Evolutionary conservation across 64 coral and sea anemone species (phyloP), one percentile per base, ranked within the genome.

Genomic region (Anthopleura sola): DNA sequence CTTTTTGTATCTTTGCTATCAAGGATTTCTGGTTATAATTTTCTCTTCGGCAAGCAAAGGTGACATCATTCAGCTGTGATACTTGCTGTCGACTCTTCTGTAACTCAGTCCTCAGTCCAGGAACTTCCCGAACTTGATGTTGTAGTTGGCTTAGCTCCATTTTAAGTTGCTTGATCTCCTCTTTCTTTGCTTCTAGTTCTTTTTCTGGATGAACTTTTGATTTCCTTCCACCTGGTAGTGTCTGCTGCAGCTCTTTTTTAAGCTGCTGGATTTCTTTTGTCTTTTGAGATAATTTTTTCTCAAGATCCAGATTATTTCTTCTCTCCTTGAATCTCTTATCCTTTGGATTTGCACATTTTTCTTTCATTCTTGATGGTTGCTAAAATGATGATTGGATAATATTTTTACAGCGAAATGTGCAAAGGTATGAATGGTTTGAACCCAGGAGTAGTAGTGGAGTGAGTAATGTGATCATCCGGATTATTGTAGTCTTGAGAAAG

Each of bases 181-280:
- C 78, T 84, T 92, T 86, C 58, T 92, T 96, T 83, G 60, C 58
- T 87, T 92, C 90, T 53, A 92, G 33, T n/a, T 87, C 85, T 60
- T 83, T 92, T 32, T 92, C 78, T 56, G 55, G 55, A 11, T 83
- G 20, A 48, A 23, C 76, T 34, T 71, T 71, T 12, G 66, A 71
- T 32, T 71, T 71, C 12, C 34, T 71, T 28, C 66, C 66, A 34
- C 26, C 66, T 34, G 5, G 66, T 32, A 14, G 13, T 33, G 29
- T 15, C 38, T 79, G 75, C 75, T 77, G 34, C 20, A 79, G 37
- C 11, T 79, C 76, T 48, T 23, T 79, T 23, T 79, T 38, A 40
- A 79, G 76, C 15, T 79, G n/a, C 37, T 79, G 76, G 38, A 79
- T 48, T 79, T 79, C 76, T 38, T 24, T 79, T 23, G 37, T 79